Conservation (phyloP, 2,113 vertebrate species). For the Mustelus asterias region DNA sequence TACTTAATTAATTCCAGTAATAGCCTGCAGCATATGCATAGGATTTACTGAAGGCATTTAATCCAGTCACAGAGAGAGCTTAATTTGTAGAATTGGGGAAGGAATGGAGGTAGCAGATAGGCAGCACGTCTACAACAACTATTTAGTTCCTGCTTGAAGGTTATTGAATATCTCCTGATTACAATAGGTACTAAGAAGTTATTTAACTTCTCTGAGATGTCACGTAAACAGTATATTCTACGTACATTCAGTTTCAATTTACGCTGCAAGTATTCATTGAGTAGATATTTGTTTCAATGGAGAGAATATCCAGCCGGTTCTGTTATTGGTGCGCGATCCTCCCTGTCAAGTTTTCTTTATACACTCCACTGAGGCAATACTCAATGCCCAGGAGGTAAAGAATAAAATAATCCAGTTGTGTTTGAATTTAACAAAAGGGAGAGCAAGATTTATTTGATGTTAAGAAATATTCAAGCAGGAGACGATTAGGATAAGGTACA, state of each 20-base stretch:
- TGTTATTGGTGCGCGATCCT: neutral
- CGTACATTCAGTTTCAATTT: too few relatives aligned
- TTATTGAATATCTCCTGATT: neutral
- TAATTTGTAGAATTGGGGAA: neutral
- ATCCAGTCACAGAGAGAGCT: neutral
- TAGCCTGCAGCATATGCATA: constrained; percentile 2
- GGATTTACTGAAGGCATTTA: constrained; percentile 9
- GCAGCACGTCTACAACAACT: neutral
- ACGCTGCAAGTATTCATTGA: neutral
- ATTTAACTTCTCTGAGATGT: neutral
- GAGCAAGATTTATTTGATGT: neutral
- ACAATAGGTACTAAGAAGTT: too few relatives aligned
- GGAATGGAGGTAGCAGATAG: neutral
- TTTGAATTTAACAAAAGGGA: neutral
- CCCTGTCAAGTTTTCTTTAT: neutral
- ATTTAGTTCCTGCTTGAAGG: neutral
- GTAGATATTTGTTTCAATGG: neutral
- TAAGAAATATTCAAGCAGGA: neutral
- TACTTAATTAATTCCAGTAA: constrained; percentile 18
- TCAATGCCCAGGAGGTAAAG: neutral
- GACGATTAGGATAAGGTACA: neutral
- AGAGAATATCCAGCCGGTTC: neutral
- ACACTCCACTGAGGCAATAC: neutral
- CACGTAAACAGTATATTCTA: neutral
- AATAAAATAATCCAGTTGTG: neutral